These are phyloP conservation scores for Dromius quadrimaculatus DNA, from an alignment of 2,888 invertebrate genomes.

Conservation along the genomic window DNA sequence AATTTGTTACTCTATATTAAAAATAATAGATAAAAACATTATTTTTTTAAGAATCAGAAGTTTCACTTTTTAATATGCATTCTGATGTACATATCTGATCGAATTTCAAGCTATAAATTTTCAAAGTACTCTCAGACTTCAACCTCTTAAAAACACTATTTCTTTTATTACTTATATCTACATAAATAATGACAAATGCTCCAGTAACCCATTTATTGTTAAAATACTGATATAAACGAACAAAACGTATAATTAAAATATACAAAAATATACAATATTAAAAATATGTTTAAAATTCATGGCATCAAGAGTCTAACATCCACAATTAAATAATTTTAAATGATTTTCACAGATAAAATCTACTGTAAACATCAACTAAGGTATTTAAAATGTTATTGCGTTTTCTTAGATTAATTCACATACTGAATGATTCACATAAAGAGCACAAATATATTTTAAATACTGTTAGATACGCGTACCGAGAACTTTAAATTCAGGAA, in stretches of 20 bases:
- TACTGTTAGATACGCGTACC: constrained; percentile 26
- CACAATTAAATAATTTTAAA: constrained; percentile 12
- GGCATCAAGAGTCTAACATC: constrained; percentile 40
- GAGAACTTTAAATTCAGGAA: constrained; percentile 41
- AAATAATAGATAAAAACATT: too few species aligned
- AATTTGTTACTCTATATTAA: too few species aligned
- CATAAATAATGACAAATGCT: constrained; percentile 27
- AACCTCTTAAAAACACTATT: neutral
- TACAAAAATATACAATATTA: constrained; percentile 52
- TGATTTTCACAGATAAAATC: constrained; percentile 37
- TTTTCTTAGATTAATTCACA: constrained; percentile 23
- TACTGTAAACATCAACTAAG: constrained; percentile 33
- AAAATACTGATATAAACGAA: constrained; percentile 48
- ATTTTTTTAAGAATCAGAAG: too few species aligned
- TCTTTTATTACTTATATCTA: constrained; percentile 1
- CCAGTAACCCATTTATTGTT: constrained; percentile 48
- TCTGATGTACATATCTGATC: too few species aligned
- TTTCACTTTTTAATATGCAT: too few species aligned
- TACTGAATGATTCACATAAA: constrained; percentile 37
- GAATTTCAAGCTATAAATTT: too few species aligned
- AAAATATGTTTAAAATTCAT: constrained; percentile 42
- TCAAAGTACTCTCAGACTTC: too few species aligned
- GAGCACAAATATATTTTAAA: constrained; percentile 27
- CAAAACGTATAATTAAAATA: constrained; percentile 37
- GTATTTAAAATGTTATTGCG: constrained; percentile 35